Conservation (phyloP, 1,140 invertebrate genomes). For the Pinna nobilis region DNA sequence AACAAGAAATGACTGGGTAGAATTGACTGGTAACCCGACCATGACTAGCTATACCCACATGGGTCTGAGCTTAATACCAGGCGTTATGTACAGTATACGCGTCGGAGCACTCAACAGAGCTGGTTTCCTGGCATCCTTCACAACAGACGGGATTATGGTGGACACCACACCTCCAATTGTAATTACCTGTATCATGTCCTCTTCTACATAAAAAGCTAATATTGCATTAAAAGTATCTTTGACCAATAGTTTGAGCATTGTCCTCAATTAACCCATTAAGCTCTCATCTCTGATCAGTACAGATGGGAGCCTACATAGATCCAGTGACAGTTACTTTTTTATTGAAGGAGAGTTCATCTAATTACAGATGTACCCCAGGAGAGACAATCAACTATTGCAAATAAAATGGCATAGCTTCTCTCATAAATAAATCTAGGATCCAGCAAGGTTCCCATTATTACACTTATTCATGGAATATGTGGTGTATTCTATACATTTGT, state of each 20-base stretch:
- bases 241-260: background rate
- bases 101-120: conserved; percentile 51
- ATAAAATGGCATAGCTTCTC: too few species aligned
- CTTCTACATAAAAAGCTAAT: too few species aligned
- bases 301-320: background rate
- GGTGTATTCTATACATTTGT: too few species aligned
- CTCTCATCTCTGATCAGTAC: too few species aligned
- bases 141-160: conserved; percentile 52
- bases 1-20: conserved; percentile 11
- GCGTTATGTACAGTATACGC: conserved; percentile 42
- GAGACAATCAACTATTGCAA: too few species aligned
- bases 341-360: too few species aligned
- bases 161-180: conserved; percentile 38
- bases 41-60: conserved; percentile 21
- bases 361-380: too few species aligned
- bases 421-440: too few species aligned
- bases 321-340: background rate
- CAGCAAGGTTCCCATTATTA: too few species aligned
- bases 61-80: conserved; percentile 25
- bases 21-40: conserved; percentile 1
- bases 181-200: too few species aligned
- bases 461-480: too few species aligned
- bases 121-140: conserved; percentile 47
- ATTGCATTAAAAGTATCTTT: background rate
- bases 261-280: background rate